These are phyloP conservation scores for Calameuta idolon DNA, from an alignment of 2,888 invertebrate genomes.

Conservation along the genomic window DNA sequence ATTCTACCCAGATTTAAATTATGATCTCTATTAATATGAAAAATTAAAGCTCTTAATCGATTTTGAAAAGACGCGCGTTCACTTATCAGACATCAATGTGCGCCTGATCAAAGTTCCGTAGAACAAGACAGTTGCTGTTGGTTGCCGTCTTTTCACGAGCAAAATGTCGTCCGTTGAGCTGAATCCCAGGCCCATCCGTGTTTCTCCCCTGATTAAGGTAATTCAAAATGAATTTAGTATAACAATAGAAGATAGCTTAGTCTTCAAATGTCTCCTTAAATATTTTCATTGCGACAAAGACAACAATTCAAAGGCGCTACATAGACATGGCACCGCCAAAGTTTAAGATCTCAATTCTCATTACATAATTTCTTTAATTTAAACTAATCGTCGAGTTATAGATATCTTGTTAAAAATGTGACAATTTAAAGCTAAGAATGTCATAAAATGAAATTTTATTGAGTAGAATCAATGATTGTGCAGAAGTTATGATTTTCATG, in stretches of 20 bases:
- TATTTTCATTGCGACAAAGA: background rate
- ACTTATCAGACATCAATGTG: background rate
- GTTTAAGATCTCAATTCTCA: background rate
- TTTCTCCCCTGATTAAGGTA: conserved; percentile 86
- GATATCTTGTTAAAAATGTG: background rate
- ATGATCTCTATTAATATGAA: background rate
- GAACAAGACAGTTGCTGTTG: background rate
- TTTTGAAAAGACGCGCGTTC: background rate
- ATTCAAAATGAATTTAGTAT: conserved; percentile 39
- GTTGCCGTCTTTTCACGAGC: background rate
- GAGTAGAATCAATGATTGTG: background rate
- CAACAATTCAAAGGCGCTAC: background rate
- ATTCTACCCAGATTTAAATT: background rate
- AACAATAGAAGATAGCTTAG: background rate
- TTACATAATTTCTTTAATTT: conserved; percentile 8
- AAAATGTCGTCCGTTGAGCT: conserved; percentile 58
- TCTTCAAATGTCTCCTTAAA: background rate
- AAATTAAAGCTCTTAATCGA: background rate
- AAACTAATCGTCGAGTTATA: background rate
- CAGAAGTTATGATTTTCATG: background rate
- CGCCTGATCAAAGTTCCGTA: background rate
- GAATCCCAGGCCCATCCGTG: conserved; percentile 74
- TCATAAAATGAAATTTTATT: background rate
- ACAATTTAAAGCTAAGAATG: background rate
- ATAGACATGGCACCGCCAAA: background rate